Percentiles rank a stretch among this genome's conserved stretches.
Conservation (phyloP, 1,140 invertebrate genomes). For the Drosophila tristis region DNA sequence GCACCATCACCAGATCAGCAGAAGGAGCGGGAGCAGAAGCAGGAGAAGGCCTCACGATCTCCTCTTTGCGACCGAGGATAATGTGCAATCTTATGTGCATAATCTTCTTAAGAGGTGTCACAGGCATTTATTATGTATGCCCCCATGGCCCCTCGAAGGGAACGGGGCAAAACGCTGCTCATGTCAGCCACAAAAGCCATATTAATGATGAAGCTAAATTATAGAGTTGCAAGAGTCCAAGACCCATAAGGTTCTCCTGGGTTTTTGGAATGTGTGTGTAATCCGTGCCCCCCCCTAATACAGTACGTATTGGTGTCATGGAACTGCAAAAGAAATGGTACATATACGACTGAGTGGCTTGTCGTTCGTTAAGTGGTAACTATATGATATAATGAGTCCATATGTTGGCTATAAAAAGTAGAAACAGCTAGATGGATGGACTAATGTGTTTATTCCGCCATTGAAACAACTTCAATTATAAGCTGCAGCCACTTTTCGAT, state of each 20-base stretch:
- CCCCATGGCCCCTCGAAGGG: conserved; percentile 1
- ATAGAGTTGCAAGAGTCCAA: conserved; percentile 19
- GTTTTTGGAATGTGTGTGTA: conserved; percentile 9
- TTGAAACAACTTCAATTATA: too few species aligned
- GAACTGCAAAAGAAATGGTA: too few species aligned
- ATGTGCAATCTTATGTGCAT: conserved; percentile 61
- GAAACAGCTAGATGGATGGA: too few species aligned
- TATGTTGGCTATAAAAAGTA: not conserved
- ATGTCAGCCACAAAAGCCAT: conserved; percentile 36
- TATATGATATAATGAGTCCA: not conserved
- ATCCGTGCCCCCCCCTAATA: too few species aligned
- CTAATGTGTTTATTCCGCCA: too few species aligned
- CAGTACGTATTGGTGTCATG: too few species aligned
- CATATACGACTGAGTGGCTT: too few species aligned
- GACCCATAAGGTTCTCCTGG: conserved; percentile 1
- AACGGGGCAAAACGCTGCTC: not conserved
- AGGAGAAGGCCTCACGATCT: not conserved
- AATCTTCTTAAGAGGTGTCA: conserved; percentile 61
- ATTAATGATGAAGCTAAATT: conserved; percentile 51
- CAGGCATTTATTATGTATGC: conserved; percentile 44
- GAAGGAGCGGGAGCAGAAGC: not conserved
- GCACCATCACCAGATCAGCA: not conserved
- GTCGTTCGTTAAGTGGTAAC: too few species aligned
- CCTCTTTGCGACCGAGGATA: conserved; percentile 42
- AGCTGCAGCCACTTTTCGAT: too few species aligned